Evolutionary conservation across 2,888 invertebrate species (phyloP).

Genomic region (Catocala sponsa): DNA sequence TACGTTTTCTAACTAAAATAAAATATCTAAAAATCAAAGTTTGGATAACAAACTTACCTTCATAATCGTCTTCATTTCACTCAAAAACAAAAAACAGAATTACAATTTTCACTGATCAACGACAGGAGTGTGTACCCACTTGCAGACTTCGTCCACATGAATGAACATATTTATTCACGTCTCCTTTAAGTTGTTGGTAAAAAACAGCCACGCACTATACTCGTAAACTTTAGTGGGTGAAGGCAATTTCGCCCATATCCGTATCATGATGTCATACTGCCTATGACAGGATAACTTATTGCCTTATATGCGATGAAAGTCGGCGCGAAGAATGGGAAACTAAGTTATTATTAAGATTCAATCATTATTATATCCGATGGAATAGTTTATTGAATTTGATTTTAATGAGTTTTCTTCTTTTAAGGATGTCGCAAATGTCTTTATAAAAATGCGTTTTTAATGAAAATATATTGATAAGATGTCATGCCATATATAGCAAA

Average conservation of each 20-base stretch:
- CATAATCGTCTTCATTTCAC: conserved; percentile 45
- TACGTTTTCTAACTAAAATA: too few species aligned
- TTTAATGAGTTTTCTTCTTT: conserved; percentile 23
- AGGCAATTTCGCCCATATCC: conserved; percentile 83
- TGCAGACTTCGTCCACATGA: conserved; percentile 55
- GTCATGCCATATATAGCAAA: too few species aligned
- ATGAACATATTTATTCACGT: conserved; percentile 65
- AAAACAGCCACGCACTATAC: conserved; percentile 62
- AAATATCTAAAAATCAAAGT: too few species aligned
- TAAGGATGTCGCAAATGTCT: not conserved
- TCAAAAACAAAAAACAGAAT: conserved; percentile 17
- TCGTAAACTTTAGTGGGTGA: conserved; percentile 74
- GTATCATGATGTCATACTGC: conserved; percentile 78
- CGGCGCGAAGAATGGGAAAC: conserved; percentile 19
- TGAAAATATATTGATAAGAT: too few species aligned
- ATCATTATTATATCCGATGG: conserved; percentile 13
- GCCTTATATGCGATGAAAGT: conserved; percentile 64
- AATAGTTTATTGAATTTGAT: conserved; percentile 23
- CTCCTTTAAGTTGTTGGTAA: conserved; percentile 76
- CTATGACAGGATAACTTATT: conserved; percentile 68
- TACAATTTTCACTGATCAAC: conserved; percentile 34
- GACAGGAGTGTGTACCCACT: conserved; percentile 34
- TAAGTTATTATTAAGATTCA: conserved; percentile 16
- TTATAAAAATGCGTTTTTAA: not conserved
- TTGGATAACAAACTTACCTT: conserved; percentile 37